Percentiles rank a stretch among this genome's conserved stretches.
Evolutionary conservation across 1,140 invertebrate species (phyloP).

Genomic region (Sycophaga agraensis): DNA sequence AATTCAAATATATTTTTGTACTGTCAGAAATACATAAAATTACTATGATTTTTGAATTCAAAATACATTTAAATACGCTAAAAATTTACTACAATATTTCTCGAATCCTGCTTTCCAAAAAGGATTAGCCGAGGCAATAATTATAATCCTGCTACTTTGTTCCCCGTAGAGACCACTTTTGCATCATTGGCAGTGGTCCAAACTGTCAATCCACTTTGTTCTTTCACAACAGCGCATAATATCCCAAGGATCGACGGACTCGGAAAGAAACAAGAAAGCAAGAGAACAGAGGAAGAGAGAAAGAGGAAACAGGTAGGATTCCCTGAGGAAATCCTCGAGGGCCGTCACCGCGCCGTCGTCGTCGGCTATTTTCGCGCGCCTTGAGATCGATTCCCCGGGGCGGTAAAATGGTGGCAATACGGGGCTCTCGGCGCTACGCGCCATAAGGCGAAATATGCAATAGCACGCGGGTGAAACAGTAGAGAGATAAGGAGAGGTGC

Average conservation of each 20-base stretch:
- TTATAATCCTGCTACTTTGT: too few species aligned
- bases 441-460: constrained; percentile 47
- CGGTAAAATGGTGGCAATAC: constrained; percentile 9
- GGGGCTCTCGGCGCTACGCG: constrained; percentile 25
- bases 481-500: constrained; percentile 23
- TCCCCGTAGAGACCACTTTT: too few species aligned
- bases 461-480: constrained; percentile 30
- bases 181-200: too few species aligned
- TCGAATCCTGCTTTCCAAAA: too few species aligned
- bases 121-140: too few species aligned
- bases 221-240: neutral
- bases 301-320: neutral
- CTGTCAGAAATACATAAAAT: too few species aligned
- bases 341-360: neutral
- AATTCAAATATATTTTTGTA: too few species aligned
- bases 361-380: neutral
- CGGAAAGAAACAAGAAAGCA: too few species aligned
- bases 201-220: neutral
- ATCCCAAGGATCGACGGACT: neutral
- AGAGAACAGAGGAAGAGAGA: neutral
- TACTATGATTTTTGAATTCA: too few species aligned
- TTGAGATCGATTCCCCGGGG: constrained; percentile 19
- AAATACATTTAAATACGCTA: too few species aligned
- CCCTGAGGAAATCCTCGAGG: neutral
- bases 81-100: too few species aligned